These are phyloP conservation scores for Tachina fera DNA, from an alignment of 2,888 invertebrate species.

Conservation along the genomic window DNA sequence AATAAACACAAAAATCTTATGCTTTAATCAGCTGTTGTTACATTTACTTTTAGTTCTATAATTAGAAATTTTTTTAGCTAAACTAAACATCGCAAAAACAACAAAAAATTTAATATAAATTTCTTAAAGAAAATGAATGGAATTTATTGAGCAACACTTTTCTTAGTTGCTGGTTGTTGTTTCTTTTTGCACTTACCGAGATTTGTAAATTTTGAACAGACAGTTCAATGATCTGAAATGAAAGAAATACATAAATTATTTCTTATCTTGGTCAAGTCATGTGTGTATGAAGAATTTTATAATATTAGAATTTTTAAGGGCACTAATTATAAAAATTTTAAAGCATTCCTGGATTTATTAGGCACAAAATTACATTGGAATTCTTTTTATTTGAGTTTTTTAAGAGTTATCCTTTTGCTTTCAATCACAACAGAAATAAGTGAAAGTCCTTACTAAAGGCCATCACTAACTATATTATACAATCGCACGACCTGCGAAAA, in stretches of 20 bases:
- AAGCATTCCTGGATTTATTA: too few relatives aligned
- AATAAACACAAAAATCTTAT: not conserved
- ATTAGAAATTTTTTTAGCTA: not conserved
- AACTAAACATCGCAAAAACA: not conserved
- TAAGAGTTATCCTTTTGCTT: too few relatives aligned
- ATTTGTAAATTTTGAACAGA: not conserved
- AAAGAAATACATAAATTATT: not conserved
- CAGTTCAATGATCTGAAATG: constrained; percentile 2
- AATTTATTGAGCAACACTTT: too few relatives aligned
- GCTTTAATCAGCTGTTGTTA: not conserved
- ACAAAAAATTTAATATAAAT: not conserved
- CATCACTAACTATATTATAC: too few relatives aligned
- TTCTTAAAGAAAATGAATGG: not conserved
- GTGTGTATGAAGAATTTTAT: too few relatives aligned
- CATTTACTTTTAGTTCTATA: not conserved
- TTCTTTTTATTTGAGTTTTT: too few relatives aligned
- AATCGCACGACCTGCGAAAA: too few relatives aligned
- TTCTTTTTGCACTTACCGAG: not conserved
- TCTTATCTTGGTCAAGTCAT: not conserved
- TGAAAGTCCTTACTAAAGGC: too few relatives aligned
- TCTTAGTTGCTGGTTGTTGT: too few relatives aligned
- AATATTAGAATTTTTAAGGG: not conserved
- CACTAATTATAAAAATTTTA: too few relatives aligned
- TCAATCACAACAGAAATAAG: too few relatives aligned
- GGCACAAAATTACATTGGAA: too few relatives aligned